These are phyloP conservation scores for Heterodera carotae DNA, from an alignment of 1,140 invertebrate genomes.

Conservation along the genomic window DNA sequence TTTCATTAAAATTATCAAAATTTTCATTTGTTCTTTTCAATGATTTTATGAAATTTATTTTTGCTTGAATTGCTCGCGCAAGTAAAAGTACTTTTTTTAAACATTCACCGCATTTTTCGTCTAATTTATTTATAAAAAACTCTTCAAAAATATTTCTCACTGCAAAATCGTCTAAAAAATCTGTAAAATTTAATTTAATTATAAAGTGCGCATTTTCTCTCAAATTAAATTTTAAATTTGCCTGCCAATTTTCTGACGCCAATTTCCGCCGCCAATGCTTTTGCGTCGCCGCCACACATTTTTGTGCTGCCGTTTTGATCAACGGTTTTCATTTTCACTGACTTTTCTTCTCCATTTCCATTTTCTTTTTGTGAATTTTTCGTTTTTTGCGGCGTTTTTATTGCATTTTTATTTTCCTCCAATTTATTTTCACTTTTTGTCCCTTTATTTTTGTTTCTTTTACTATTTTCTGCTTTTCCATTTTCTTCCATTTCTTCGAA, in stretches of 20 bases:
- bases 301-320: background rate
- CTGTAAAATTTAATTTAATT: background rate
- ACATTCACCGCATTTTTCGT: background rate
- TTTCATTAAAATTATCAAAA: constrained; percentile 35
- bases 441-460: no score
- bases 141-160: background rate
- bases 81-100: background rate
- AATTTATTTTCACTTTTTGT: no score
- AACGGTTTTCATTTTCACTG: background rate
- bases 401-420: no score
- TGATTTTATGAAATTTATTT: constrained; percentile 41
- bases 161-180: background rate
- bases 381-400: no score
- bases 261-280: background rate
- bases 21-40: constrained; percentile 34
- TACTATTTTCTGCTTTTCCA: no score
- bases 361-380: no score
- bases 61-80: background rate
- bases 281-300: no score
- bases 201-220: background rate
- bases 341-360: background rate
- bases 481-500: no score
- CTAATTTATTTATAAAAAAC: background rate
- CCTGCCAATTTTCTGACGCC: background rate
- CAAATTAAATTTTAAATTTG: background rate